Evolutionary conservation across 2,797 vertebrate genomes (phyloP).

Genomic region (Paramormyrops hopkinsi): DNA sequence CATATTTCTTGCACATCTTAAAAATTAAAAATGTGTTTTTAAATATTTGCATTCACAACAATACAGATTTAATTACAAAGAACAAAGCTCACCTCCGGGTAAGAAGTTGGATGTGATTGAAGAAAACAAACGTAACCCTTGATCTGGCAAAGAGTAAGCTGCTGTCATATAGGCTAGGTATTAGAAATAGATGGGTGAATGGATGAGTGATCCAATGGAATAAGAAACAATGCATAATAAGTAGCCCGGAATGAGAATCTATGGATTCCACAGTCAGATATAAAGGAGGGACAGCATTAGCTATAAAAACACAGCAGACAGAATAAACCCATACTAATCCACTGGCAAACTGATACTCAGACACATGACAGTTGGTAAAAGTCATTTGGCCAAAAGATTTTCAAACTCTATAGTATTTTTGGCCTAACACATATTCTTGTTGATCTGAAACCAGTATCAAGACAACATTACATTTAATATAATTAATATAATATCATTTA

Average conservation of each 20-base stretch:
- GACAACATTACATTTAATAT: background rate
- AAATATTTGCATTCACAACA: conserved; percentile 7
- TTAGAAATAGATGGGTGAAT: background rate
- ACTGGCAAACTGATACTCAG: background rate
- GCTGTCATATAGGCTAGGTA: background rate
- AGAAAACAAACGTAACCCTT: background rate
- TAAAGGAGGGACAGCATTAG: background rate
- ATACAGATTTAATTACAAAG: conserved; percentile 2
- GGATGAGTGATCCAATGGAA: background rate
- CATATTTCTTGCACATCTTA: background rate
- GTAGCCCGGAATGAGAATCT: background rate
- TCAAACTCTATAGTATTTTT: background rate
- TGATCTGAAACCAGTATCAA: background rate
- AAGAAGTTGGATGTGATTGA: background rate
- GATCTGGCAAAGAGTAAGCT: background rate
- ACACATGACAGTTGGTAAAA: background rate
- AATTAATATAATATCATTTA: background rate
- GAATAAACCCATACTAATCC: background rate
- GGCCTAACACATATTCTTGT: background rate
- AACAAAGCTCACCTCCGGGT: background rate
- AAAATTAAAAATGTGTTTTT: conserved; percentile 7
- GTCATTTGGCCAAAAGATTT: background rate
- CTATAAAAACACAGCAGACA: background rate
- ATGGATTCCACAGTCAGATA: background rate
- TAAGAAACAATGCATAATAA: background rate